Conservation (phyloP, 2,113 vertebrate genomes). For the Sander lucioperca region DNA sequence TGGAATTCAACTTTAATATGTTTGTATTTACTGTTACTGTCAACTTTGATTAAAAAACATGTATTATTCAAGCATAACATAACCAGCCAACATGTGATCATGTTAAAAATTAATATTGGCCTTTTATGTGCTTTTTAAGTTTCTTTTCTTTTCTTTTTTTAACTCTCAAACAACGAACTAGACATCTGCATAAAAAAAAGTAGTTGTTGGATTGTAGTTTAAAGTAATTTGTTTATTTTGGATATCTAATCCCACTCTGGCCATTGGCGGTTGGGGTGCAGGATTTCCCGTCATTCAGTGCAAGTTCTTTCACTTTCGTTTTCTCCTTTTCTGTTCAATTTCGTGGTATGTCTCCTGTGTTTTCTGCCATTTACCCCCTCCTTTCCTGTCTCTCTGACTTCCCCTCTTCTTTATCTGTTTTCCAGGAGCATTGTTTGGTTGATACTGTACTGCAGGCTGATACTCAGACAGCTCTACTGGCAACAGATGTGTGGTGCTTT, state of each 20-base stretch:
- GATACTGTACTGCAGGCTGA: constrained; percentile 87
- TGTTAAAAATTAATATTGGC: background rate
- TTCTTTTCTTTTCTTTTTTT: background rate
- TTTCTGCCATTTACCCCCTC: background rate
- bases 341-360: accelerated
- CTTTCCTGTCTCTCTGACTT: accelerated
- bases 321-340: background rate
- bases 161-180: background rate
- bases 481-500: constrained; percentile 95
- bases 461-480: constrained; percentile 88
- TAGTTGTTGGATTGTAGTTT: background rate
- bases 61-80: background rate
- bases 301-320: constrained; percentile 36
- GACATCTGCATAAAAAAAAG: background rate
- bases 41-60: background rate
- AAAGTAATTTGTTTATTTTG: background rate
- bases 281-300: constrained; percentile 34
- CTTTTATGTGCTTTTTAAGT: background rate
- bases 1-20: background rate
- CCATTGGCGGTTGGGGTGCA: background rate
- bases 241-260: background rate
- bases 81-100: background rate
- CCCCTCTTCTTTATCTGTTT: constrained; percentile 1
- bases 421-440: constrained; percentile 89
- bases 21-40: background rate